Evolutionary conservation across 1,140 invertebrate genomes (phyloP), one percentile per base, ranked within the genome.

Genomic region (Drosophila micromelanica): DNA sequence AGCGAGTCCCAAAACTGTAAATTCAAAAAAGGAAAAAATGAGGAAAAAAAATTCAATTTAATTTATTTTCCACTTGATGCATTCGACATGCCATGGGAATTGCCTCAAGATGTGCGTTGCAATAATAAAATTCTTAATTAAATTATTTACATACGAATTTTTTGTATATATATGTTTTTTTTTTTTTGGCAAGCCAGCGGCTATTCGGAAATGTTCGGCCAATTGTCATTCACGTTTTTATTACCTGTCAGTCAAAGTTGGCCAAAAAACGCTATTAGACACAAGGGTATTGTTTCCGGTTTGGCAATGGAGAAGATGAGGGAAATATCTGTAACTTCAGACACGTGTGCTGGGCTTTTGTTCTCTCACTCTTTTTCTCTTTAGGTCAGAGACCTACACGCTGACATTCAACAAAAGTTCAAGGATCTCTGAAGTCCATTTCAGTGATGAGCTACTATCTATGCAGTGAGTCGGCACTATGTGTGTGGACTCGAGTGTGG

Each of bases 81-180:
- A 67, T 59, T 49, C 37, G 17, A 38, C 17, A 7, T 40, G 55
- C 8, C n/a, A 3, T 20, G 59, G 20, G 54, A 45, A 63, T 65
- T 35, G 68, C 69, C 52, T 57, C 27, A 57, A 38, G 68, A 48
- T 63, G 43, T 56, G 59, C 54, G 35, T 48, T 27, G 46, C 54
- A 46, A 49, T 59, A 77, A 85, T 84, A 73, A 84, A 84, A 84
- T 87, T 87, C n/a, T 82, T 86, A 85, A 86, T 86, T 86, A 75
- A 86, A 86, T 87, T 78, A 86, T 86, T 86, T 87, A 55, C 80
- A 85, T 80, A n/a, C n/a, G n/a, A n/a, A n/a, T n/a, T n/a, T n/a
- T n/a, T n/a, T n/a, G 64, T 30, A 42, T 86, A 55, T 80, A 85
- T 79, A 68, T 30, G 42, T n/a, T 13, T n/a, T 38, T 32, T 32